These are phyloP conservation scores for Etheostoma nigrum DNA, from an alignment of 2,797 vertebrate genomes.

Conservation along the genomic window DNA sequence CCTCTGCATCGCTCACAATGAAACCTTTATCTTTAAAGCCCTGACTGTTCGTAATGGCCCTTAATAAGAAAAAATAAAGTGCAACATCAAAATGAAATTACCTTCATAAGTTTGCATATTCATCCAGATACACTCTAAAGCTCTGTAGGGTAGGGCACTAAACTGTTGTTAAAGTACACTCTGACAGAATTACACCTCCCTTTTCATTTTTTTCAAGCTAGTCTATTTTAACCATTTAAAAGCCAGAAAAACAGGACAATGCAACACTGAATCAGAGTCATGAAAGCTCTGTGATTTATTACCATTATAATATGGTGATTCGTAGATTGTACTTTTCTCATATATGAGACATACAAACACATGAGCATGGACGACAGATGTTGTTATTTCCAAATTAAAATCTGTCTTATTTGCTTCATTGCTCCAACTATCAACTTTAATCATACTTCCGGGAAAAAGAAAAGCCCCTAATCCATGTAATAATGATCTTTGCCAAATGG, in stretches of 20 bases:
- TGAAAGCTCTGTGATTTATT: conserved; percentile 29
- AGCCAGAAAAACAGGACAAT: conserved; percentile 23
- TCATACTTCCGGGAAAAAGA: conserved; percentile 1
- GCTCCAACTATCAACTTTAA: conserved; percentile 20
- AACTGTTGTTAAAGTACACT: conserved; percentile 29
- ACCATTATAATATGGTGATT: conserved; percentile 31
- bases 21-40: conserved; percentile 82
- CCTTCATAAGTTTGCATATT: conserved; percentile 69
- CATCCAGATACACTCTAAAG: conserved; percentile 54
- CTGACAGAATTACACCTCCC: conserved; percentile 10
- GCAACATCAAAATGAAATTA: conserved; percentile 78
- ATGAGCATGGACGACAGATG: conserved; percentile 4
- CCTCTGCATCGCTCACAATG: conserved; percentile 82
- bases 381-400: conserved; percentile 26
- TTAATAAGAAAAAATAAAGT: conserved; percentile 82
- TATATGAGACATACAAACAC: conserved; percentile 6
- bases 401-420: conserved; percentile 8
- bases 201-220: conserved; percentile 1
- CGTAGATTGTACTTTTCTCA: conserved; percentile 13
- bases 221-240: conserved; percentile 47
- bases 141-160: conserved; percentile 11
- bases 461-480: conserved; percentile 7
- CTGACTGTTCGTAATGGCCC: conserved; percentile 71
- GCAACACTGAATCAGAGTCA: neutral
- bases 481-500: conserved; percentile 15